phyloP scores from a whole-genome alignment of 1,140 invertebrate species.

The Chelonus insularis region DNA sequence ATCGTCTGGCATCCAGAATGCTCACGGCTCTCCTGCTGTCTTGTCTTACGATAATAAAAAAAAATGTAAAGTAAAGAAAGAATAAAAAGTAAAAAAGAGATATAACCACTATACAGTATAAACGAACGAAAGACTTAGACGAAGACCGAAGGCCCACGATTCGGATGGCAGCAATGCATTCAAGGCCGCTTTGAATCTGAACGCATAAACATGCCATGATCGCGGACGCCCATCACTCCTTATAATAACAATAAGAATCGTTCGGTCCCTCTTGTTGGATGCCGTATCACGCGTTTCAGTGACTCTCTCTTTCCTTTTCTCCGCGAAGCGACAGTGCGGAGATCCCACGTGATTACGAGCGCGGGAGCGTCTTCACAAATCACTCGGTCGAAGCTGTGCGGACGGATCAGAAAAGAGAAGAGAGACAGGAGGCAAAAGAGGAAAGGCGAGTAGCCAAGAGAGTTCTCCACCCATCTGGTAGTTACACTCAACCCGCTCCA shows the following conservation, averaged over 20 bases:
- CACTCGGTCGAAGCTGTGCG: conserved; percentile 44
- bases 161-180: conserved; percentile 40
- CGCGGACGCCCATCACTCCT: conserved; percentile 52
- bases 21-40: background rate
- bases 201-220: conserved; percentile 55
- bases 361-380: conserved; percentile 60
- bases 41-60: background rate
- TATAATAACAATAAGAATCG: conserved; percentile 56
- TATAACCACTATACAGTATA: background rate
- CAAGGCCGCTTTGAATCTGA: conserved; percentile 54
- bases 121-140: conserved; percentile 16
- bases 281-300: conserved; percentile 16
- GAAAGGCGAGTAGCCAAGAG: background rate
- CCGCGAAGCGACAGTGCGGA: conserved; percentile 36
- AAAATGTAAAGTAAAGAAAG: background rate
- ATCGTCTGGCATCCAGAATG: conserved; percentile 21
- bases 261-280: conserved; percentile 20
- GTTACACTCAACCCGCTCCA: background rate
- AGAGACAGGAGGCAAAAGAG: background rate
- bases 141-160: conserved; percentile 38
- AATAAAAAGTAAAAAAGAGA: conserved; percentile 4
- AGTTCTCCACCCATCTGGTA: conserved; percentile 14
- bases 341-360: conserved; percentile 59
- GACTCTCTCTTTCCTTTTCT: conserved; percentile 9
- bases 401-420: conserved; percentile 5